phyloP scores from a whole-genome alignment of 2,797 vertebrate genomes.

The Calcarius lapponicus region DNA sequence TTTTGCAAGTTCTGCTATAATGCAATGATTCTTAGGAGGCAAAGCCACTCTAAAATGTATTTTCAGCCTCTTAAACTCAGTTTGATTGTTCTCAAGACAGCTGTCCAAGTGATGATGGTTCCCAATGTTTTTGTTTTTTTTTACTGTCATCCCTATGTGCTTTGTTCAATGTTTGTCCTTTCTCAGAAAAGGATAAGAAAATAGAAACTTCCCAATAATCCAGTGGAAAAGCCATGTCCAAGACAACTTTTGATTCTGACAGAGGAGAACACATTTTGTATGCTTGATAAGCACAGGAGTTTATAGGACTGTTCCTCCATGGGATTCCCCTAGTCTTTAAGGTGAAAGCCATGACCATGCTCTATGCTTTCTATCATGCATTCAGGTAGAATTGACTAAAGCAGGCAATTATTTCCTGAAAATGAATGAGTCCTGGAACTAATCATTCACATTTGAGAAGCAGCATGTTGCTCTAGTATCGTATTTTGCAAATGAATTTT shows the following conservation, averaged over 20 bases:
- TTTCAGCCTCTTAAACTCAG: not conserved
- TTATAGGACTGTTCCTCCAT: not conserved
- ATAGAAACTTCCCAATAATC: not conserved
- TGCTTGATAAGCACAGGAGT: not conserved
- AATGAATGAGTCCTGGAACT: not conserved
- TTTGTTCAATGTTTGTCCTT: not conserved
- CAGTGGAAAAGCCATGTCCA: not conserved
- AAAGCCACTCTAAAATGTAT: not conserved
- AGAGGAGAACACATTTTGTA: not conserved
- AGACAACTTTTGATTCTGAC: not conserved
- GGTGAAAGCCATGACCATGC: not conserved
- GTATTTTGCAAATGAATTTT: not conserved
- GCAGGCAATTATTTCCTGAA: not conserved
- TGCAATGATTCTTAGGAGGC: not conserved
- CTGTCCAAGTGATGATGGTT: not conserved
- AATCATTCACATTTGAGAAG: not conserved
- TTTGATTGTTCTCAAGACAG: not conserved
- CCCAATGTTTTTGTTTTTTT: not conserved
- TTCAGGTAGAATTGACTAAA: not conserved
- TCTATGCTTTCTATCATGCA: not conserved
- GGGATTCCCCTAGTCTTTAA: not conserved
- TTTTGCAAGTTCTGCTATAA: not conserved
- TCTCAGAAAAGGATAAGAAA: not conserved
- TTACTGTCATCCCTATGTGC: not conserved
- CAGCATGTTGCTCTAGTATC: not conserved